Evolutionary conservation across 2,797 vertebrate genomes (phyloP).

Genomic region (Myotis vivesi): DNA sequence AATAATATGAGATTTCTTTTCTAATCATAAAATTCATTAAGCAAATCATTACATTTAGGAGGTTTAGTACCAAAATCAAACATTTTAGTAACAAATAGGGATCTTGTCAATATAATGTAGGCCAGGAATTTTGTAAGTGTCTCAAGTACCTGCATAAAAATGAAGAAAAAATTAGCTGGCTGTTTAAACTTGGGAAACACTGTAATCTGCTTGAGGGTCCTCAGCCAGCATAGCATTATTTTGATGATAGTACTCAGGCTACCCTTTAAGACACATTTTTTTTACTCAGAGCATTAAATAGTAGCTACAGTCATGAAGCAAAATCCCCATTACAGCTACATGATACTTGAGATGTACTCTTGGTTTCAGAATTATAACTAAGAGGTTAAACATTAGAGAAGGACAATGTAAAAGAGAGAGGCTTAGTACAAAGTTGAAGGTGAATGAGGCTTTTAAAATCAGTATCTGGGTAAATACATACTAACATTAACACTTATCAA

Average conservation of each 20-base stretch:
- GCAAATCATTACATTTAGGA: slow-evolving; percentile 58
- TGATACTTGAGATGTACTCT: slow-evolving; percentile 64
- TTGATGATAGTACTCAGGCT: slow-evolving; percentile 66
- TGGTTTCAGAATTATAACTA: slow-evolving; percentile 61
- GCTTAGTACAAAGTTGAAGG: slow-evolving; percentile 73
- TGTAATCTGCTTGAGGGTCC: slow-evolving; percentile 54
- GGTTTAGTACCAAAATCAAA: slow-evolving; percentile 75
- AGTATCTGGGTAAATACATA: slow-evolving; percentile 83
- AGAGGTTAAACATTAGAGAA: slow-evolving; percentile 71
- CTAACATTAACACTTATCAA: slow-evolving; percentile 80
- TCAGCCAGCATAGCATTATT: slow-evolving; percentile 55
- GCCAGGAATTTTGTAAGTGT: slow-evolving; percentile 71
- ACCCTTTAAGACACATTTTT: slow-evolving; percentile 66
- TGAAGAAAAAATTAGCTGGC: not conserved
- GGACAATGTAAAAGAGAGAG: slow-evolving; percentile 55
- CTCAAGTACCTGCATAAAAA: not conserved
- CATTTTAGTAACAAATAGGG: slow-evolving; percentile 66
- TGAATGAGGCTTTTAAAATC: slow-evolving; percentile 83
- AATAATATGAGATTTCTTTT: slow-evolving; percentile 60
- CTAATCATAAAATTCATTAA: slow-evolving; percentile 48
- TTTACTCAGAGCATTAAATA: slow-evolving; percentile 60
- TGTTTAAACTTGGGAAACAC: slow-evolving; percentile 64
- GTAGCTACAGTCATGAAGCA: slow-evolving; percentile 63
- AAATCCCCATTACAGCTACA: slow-evolving; percentile 61
- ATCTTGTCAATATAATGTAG: slow-evolving; percentile 60